Evolutionary conservation across 2,113 vertebrate genomes (phyloP).

Genomic region (Etia nguti): DNA sequence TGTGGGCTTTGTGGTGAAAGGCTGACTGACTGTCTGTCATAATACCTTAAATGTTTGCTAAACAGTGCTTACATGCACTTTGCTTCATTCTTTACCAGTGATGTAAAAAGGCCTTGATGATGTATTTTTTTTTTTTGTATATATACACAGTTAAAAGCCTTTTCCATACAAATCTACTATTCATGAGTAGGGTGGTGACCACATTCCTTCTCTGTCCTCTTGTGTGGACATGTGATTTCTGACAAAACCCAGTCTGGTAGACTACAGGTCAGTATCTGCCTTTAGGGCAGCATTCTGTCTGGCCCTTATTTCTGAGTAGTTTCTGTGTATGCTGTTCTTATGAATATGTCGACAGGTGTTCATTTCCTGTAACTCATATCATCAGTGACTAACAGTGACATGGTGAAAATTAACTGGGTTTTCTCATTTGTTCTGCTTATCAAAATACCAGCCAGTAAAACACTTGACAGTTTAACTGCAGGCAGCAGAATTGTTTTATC

Average conservation of each 20-base stretch:
- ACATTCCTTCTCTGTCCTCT: slow-evolving; percentile 39
- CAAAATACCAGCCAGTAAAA: neutral
- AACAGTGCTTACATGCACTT: neutral
- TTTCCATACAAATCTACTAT: neutral
- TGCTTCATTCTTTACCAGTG: neutral
- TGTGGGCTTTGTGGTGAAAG: neutral
- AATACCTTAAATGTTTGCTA: neutral
- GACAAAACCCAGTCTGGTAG: neutral
- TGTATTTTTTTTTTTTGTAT: neutral
- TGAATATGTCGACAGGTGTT: neutral
- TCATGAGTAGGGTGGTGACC: neutral
- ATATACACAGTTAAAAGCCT: neutral
- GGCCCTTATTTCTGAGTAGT: neutral
- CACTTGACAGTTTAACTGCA: neutral
- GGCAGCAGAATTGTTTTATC: neutral
- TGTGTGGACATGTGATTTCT: neutral
- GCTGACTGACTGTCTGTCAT: neutral
- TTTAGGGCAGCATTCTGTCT: neutral
- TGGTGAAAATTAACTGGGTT: neutral
- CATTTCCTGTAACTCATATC: neutral
- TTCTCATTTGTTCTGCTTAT: neutral
- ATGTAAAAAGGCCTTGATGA: too few relatives aligned
- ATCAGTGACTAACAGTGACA: neutral
- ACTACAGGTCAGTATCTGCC: slow-evolving; percentile 18
- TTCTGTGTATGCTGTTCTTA: neutral